phyloP scores from a whole-genome alignment of 2,113 vertebrate genomes.

The Alexandromys fortis region DNA sequence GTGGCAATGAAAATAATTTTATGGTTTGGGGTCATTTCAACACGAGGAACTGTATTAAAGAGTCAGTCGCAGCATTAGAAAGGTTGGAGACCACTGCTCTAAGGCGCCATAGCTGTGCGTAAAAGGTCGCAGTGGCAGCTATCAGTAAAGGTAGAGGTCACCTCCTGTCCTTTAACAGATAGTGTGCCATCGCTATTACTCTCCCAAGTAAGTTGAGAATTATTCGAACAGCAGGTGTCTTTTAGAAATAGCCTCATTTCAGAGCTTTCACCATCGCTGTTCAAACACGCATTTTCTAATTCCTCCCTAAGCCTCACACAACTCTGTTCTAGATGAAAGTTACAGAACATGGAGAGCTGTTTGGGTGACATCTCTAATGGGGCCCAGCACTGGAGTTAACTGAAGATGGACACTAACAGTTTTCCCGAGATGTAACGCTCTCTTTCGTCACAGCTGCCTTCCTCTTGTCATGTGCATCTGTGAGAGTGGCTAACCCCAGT shows the following conservation, averaged over 20 bases:
- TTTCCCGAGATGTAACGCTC: slow-evolving; percentile 3
- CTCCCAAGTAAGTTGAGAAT: background rate
- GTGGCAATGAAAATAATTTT: background rate
- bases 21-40: background rate
- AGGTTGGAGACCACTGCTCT: background rate
- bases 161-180: background rate
- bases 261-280: background rate
- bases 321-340: background rate
- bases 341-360: background rate
- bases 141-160: background rate
- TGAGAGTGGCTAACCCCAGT: slow-evolving; percentile 48
- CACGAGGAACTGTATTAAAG: background rate
- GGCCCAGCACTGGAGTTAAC: slow-evolving; percentile 38
- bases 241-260: slow-evolving; percentile 16
- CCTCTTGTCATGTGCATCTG: slow-evolving; percentile 78
- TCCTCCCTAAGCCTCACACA: background rate
- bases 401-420: slow-evolving; percentile 41
- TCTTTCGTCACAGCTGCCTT: slow-evolving; percentile 70
- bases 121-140: background rate
- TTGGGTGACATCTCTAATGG: background rate
- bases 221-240: background rate
- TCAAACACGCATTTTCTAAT: background rate
- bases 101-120: background rate
- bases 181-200: background rate
- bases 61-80: background rate